These are phyloP conservation scores for Gymnoscelis rufifasciata DNA, from an alignment of 2,888 invertebrate species.

Conservation along the genomic window DNA sequence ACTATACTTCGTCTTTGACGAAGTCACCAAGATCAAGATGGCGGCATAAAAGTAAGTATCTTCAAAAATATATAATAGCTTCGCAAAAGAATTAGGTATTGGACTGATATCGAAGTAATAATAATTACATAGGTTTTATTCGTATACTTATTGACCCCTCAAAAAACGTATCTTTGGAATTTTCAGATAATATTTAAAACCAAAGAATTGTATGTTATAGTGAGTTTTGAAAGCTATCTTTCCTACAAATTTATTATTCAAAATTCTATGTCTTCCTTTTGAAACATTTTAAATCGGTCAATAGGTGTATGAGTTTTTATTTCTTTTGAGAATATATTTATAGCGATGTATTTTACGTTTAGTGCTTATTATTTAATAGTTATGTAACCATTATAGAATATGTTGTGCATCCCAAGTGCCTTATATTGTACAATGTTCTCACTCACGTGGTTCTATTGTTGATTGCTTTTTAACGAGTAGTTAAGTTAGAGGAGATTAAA, in stretches of 20 bases:
- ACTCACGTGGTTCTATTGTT: constrained; percentile 71
- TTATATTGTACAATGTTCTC: constrained; percentile 74
- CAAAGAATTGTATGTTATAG: constrained; percentile 64
- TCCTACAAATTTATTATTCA: constrained; percentile 37
- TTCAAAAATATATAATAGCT: constrained; percentile 40
- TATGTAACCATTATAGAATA: constrained; percentile 41
- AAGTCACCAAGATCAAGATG: constrained; percentile 39
- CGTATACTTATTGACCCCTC: constrained; percentile 61
- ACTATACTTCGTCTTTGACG: constrained; percentile 13
- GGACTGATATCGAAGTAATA: constrained; percentile 63
- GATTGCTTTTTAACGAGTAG: constrained; percentile 63
- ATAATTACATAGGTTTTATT: constrained; percentile 48
- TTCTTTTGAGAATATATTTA: constrained; percentile 49
- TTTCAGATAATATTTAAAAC: constrained; percentile 56
- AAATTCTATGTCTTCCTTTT: constrained; percentile 59
- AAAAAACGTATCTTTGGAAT: constrained; percentile 48
- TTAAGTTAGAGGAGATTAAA: constrained; percentile 76
- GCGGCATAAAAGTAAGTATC: constrained; percentile 52
- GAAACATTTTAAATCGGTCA: constrained; percentile 42
- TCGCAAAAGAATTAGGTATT: constrained; percentile 36
- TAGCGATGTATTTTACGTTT: constrained; percentile 60
- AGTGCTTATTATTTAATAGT: constrained; percentile 72
- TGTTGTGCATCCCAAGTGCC: constrained; percentile 73
- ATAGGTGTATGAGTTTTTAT: constrained; percentile 55
- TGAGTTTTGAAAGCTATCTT: constrained; percentile 50